Conservation (phyloP, 2,797 vertebrate species). For the Sphenopsis melanotis region DNA sequence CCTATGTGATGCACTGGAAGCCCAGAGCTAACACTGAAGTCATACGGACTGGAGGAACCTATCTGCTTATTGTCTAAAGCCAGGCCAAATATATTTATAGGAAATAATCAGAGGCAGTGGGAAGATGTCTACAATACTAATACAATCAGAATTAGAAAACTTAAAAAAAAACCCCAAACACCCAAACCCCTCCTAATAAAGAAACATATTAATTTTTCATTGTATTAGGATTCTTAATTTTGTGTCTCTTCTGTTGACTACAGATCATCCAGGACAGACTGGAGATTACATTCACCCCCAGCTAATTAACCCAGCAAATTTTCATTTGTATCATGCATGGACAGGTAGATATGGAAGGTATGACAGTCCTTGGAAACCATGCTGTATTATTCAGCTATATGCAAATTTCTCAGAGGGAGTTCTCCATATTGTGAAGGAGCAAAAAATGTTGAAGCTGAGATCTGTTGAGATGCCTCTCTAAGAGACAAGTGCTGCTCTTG, state of each 20-base stretch:
- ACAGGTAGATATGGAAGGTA: background rate
- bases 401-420: background rate
- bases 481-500: background rate
- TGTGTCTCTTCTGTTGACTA: background rate
- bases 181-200: rapidly evolving
- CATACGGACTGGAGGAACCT: background rate
- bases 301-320: rapidly evolving
- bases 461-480: background rate
- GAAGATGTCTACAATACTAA: background rate
- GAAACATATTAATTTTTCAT: background rate
- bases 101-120: background rate
- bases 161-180: rapidly evolving
- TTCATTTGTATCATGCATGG: background rate
- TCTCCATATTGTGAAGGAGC: background rate
- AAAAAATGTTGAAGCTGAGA: background rate
- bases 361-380: background rate
- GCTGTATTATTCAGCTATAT: background rate
- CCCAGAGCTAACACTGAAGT: background rate
- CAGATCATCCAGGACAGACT: background rate
- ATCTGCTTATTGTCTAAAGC: background rate
- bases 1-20: background rate
- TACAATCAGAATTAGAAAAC: background rate
- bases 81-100: background rate
- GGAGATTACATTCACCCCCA: background rate
- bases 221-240: background rate